A percentile compares a stretch with the other conserved stretches of the same genome.
These are phyloP conservation scores for Chironex yamaguchii DNA, from an alignment of 30 jellyfish, hydroid and myxozoan species.

Conservation along the genomic window DNA sequence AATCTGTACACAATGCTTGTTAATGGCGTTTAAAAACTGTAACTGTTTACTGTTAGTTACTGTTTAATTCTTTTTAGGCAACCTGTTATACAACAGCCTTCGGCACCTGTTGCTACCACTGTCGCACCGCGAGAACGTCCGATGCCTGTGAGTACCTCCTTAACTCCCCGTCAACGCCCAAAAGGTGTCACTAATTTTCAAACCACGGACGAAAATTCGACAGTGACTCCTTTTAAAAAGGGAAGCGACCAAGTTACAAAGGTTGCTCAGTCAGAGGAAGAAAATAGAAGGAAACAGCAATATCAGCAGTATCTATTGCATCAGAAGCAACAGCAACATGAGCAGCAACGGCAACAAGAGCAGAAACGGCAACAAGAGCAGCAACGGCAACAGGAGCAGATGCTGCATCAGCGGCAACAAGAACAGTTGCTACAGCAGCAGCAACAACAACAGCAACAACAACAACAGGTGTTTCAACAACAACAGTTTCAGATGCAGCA, in stretches of 20 bases:
- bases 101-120: slow-evolving; percentile 62
- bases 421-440: slow-evolving; percentile 43
- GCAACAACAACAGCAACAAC: slow-evolving; percentile 53
- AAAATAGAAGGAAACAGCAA: slow-evolving; percentile 39
- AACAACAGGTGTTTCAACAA: slow-evolving; percentile 23
- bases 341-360: slow-evolving; percentile 37
- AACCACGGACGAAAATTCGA: slow-evolving; percentile 64
- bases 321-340: slow-evolving; percentile 54
- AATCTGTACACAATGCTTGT: no score
- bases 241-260: slow-evolving; percentile 9
- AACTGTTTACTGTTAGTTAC: neutral
- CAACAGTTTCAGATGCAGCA: slow-evolving; percentile 23
- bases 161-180: slow-evolving; percentile 99
- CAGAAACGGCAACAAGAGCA: slow-evolving; percentile 52
- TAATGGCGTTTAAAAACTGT: no score
- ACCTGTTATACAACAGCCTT: slow-evolving; percentile 26
- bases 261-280: no score
- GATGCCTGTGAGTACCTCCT: slow-evolving; percentile 88
- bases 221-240: slow-evolving; percentile 81
- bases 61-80: neutral
- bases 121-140: slow-evolving; percentile 67
- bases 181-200: slow-evolving; percentile 82
- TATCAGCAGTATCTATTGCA: slow-evolving; percentile 65
- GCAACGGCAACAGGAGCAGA: slow-evolving; percentile 45
- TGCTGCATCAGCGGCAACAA: slow-evolving; percentile 52